These are phyloP conservation scores for Peromyscus aztecus DNA, from an alignment of 2,797 vertebrate species.

Conservation along the genomic window DNA sequence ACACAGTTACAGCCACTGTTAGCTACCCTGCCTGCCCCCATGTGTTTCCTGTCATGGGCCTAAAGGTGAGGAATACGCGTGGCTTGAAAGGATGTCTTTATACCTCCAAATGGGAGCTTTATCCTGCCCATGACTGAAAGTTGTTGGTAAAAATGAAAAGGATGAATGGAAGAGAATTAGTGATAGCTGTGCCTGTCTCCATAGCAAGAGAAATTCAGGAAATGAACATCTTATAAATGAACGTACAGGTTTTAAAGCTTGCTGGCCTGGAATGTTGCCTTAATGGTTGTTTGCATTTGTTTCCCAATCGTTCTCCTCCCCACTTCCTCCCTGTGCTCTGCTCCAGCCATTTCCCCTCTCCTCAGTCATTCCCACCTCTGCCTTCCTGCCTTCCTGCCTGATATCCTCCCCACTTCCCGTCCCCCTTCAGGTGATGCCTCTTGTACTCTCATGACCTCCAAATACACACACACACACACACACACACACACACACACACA, in stretches of 20 bases:
- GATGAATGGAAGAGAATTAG: conserved; percentile 6
- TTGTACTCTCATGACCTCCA: neutral
- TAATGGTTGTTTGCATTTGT: neutral
- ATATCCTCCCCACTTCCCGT: too few species aligned
- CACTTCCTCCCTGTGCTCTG: neutral
- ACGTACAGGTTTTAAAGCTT: neutral
- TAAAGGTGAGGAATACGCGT: neutral
- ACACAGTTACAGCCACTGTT: neutral
- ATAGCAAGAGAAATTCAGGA: neutral
- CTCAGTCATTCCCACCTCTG: neutral
- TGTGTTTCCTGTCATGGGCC: neutral
- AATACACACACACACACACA: neutral
- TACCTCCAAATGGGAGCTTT: neutral
- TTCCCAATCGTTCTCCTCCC: neutral
- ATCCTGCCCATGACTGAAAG: neutral
- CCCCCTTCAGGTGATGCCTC: neutral
- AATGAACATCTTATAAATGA: neutral
- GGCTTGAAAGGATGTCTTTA: conserved; percentile 6
- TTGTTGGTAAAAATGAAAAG: conserved; percentile 55
- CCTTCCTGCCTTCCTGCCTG: neutral
- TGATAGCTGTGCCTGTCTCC: conserved; percentile 15
- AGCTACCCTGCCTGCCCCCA: neutral
- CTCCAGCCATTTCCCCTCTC: too few species aligned
- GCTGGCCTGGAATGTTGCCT: neutral
- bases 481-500: too few species aligned